Evolutionary conservation across 2,797 vertebrate species (phyloP), one percentile per base, ranked within the genome.

Genomic region (Knipowitschia caucasica): DNA sequence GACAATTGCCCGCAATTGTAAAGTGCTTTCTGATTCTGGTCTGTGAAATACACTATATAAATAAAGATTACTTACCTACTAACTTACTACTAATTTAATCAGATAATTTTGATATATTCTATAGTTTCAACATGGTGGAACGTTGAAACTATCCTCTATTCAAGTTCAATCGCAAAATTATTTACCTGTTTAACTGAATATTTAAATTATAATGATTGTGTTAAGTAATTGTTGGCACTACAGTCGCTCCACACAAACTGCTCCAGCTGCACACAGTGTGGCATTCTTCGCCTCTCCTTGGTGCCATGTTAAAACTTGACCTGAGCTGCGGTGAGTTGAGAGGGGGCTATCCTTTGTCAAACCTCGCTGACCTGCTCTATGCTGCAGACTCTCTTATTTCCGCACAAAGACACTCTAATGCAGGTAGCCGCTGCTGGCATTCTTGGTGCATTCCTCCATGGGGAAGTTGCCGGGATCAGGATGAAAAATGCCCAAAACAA

Each of bases 401-500:
- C 77, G 75, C 77, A 87, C 82, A 88, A 86, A 86, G 85, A 83
- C 71, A 72, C 79, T 83, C 82, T 86, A 84, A 86, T 85, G 85
- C 86, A 87, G 85, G 84, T 87, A 88, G 85, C 80, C 73, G 75
- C 71, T 23, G 80, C 81, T 85, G 88, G 86, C 86, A 89, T 89
- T 89, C 88, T 84, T 83, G 71, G 71, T 81, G 80, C 86, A 90
- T 89, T 89, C 89, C 89, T 86, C 80, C 75, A 81, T 59, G 76
- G 81, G 85, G 85, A 86, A 89, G 86, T 88, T 89, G 87, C 86
- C 78, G 81, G 84, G 84, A 86, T 89, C 77, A 78, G 82, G 79
- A 78, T 83, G 86, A 88, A 87, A 88, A 87, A 89, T 84, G 82
- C 78, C 78, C 68, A 77, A 86, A 88, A 89, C 89, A 89, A 89